phyloP scores from a whole-genome alignment of 1,140 invertebrate genomes.

The Scaptomyza hsui region DNA sequence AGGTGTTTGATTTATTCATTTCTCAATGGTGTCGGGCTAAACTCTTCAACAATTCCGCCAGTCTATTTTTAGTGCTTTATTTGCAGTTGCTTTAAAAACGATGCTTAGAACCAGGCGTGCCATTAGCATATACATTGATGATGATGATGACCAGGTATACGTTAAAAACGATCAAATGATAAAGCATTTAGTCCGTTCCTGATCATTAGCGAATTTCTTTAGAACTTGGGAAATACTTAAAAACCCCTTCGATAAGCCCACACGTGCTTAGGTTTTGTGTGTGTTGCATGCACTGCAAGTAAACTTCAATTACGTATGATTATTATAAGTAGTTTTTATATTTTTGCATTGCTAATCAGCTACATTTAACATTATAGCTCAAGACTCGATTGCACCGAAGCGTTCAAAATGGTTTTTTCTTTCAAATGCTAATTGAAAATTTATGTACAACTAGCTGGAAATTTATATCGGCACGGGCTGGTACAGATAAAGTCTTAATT shows the following conservation, averaged over 20 bases:
- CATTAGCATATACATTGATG: constrained; percentile 63
- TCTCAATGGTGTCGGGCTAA: constrained; percentile 14
- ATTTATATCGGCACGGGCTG: constrained; percentile 1
- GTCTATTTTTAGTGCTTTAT: constrained; percentile 29
- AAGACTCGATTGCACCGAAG: neutral
- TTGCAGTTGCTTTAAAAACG: constrained; percentile 27
- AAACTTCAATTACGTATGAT: constrained; percentile 9
- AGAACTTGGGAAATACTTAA: constrained; percentile 10
- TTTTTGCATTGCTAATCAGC: constrained; percentile 18
- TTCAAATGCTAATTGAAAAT: constrained; percentile 5
- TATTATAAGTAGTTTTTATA: constrained; percentile 1
- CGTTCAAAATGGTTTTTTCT: neutral
- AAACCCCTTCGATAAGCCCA: constrained; percentile 1
- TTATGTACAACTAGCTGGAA: neutral
- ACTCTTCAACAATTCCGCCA: neutral
- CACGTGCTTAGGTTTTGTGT: constrained; percentile 11
- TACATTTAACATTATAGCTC: neutral
- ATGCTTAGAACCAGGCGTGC: constrained; percentile 65
- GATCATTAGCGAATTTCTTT: neutral
- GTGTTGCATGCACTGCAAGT: no score
- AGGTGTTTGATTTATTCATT: constrained; percentile 5
- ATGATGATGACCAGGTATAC: constrained; percentile 66
- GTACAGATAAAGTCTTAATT: neutral
- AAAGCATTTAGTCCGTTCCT: constrained; percentile 28
- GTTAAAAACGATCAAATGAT: constrained; percentile 1